phyloP scores from a whole-genome alignment of 2,113 vertebrate genomes.

The Spea multiplicata region DNA sequence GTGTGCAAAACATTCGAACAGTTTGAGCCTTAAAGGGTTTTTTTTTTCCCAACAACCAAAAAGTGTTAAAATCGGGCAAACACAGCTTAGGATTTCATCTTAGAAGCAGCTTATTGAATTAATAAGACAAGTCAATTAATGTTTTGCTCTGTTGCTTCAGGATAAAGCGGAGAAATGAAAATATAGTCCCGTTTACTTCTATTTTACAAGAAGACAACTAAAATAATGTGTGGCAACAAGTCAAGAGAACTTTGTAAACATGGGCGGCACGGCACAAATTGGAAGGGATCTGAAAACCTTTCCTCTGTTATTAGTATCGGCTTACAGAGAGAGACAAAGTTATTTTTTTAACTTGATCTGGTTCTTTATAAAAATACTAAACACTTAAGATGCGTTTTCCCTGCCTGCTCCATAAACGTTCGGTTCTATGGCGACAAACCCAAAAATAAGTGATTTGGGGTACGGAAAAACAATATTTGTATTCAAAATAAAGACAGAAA shows the following conservation, averaged over 20 bases:
- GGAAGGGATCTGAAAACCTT: background rate
- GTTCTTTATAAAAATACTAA: too few relatives aligned
- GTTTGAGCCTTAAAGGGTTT: slow-evolving; percentile 61
- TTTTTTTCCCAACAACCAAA: slow-evolving; percentile 62
- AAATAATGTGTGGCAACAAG: slow-evolving; percentile 23
- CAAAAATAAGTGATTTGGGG: too few relatives aligned
- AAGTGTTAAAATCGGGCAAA: slow-evolving; percentile 63
- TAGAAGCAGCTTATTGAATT: slow-evolving; percentile 74
- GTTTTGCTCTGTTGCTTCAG: slow-evolving; percentile 71
- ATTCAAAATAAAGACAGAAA: too few relatives aligned
- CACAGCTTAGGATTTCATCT: slow-evolving; percentile 69
- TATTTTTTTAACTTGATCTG: too few relatives aligned
- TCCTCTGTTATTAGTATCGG: background rate
- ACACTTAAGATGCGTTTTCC: too few relatives aligned
- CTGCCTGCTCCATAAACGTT: too few relatives aligned
- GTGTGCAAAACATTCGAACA: slow-evolving; percentile 67
- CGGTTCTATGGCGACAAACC: too few relatives aligned
- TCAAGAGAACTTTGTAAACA: background rate
- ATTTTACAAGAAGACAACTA: slow-evolving; percentile 32
- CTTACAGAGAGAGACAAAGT: background rate
- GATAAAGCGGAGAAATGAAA: slow-evolving; percentile 72
- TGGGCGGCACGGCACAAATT: background rate
- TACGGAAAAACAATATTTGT: too few relatives aligned
- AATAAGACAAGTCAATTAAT: slow-evolving; percentile 81
- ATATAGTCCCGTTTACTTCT: slow-evolving; percentile 65